Evolutionary conservation across 2,113 vertebrate species (phyloP).

Genomic region (Thamnophis sirtalis): DNA sequence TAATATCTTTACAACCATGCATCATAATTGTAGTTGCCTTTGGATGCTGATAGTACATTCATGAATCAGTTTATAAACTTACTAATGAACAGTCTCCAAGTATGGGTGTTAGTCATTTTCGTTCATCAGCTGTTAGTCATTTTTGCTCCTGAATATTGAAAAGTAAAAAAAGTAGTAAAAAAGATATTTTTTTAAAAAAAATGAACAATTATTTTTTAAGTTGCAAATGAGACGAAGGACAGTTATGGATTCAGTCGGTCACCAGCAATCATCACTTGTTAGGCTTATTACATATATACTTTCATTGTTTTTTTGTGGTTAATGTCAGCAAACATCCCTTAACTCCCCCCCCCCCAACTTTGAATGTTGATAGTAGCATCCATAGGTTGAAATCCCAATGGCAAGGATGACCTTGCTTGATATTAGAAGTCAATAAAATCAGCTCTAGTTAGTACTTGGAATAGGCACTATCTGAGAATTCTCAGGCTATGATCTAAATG

Average conservation of each 20-base stretch:
- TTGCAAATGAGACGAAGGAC: slow-evolving; percentile 10
- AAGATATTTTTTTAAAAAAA: neutral
- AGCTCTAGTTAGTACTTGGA: neutral
- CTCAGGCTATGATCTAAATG: neutral
- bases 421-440: neutral
- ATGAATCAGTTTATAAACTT: slow-evolving; percentile 44
- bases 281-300: slow-evolving; percentile 39
- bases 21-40: neutral
- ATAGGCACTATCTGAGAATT: neutral
- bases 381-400: neutral
- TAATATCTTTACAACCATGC: neutral
- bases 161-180: slow-evolving; percentile 25
- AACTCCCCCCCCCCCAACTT: neutral
- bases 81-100: slow-evolving; percentile 34
- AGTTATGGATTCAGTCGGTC: slow-evolving; percentile 18
- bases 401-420: neutral
- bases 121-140: slow-evolving; percentile 40
- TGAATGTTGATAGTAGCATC: neutral
- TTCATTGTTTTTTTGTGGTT: slow-evolving; percentile 15
- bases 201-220: neutral
- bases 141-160: slow-evolving; percentile 38
- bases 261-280: neutral
- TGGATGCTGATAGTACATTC: slow-evolving; percentile 27
- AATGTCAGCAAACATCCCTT: neutral
- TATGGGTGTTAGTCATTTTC: slow-evolving; percentile 42